Conservation (phyloP, 2,888 invertebrate genomes). For the Beris morrisii region DNA sequence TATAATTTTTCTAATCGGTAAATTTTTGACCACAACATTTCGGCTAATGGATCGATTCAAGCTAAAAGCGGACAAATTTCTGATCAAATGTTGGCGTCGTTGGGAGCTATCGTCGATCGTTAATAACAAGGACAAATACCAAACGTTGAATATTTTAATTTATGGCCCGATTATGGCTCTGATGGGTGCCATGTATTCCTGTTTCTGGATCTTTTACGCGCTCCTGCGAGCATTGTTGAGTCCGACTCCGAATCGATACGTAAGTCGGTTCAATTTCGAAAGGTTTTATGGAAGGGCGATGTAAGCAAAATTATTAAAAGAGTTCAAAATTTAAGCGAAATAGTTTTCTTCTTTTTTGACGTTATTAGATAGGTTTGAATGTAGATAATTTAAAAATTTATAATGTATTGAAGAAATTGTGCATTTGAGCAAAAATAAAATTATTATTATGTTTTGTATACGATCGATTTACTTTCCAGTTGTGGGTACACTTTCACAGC, state of each 20-base stretch:
- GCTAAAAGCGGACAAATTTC: background rate
- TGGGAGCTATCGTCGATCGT: conserved; percentile 23
- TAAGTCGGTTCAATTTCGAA: conserved; percentile 29
- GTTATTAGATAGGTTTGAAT: no score
- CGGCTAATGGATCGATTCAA: conserved; percentile 15
- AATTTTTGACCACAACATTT: background rate
- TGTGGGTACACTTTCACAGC: no score
- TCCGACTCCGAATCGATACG: conserved; percentile 20
- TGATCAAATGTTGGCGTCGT: conserved; percentile 4
- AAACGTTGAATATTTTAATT: conserved; percentile 11
- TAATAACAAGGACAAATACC: background rate
- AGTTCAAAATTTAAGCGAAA: no score
- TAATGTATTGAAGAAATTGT: no score
- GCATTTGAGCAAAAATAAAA: no score
- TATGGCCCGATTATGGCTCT: conserved; percentile 25
- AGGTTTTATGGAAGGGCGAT: conserved; percentile 13
- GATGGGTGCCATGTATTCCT: conserved; percentile 23
- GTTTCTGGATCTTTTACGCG: conserved; percentile 20
- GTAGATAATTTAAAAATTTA: no score
- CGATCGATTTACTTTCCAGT: no score
- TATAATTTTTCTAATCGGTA: conserved; percentile 6
- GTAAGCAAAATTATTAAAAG: background rate
- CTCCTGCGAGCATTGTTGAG: background rate
- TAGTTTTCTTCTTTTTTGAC: no score
- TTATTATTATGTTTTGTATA: no score